A percentile compares a stretch with the other conserved stretches of the same genome.
Conservation (phyloP, 2,113 vertebrate species). For the Aldabrachelys gigantea region DNA sequence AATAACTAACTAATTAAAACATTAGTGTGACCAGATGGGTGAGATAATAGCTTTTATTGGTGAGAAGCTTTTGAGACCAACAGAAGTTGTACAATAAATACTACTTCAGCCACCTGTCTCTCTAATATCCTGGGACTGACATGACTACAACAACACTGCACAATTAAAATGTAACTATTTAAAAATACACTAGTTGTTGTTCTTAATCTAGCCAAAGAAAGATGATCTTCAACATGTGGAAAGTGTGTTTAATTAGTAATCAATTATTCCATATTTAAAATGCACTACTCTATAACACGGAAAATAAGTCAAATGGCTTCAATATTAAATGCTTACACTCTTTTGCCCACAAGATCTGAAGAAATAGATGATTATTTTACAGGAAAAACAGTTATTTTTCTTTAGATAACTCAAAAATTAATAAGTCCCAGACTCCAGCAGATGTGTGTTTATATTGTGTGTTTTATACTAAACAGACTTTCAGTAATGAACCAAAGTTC, state of each 20-base stretch:
- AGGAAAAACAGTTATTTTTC: background rate
- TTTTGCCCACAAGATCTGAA: background rate
- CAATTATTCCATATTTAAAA: background rate
- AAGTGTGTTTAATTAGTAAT: background rate
- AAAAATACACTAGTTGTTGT: background rate
- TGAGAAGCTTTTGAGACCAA: background rate
- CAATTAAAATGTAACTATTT: background rate
- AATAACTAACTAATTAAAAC: background rate
- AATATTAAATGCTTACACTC: background rate
- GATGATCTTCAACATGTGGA: background rate
- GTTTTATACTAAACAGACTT: background rate
- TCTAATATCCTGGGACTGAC: too few species aligned
- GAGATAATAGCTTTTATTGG: background rate
- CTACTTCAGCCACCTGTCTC: too few species aligned
- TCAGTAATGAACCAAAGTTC: background rate
- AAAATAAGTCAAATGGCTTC: background rate
- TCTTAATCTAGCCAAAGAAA: background rate
- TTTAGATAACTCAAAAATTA: background rate
- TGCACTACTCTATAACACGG: background rate
- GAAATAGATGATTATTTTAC: background rate
- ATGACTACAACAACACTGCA: too few species aligned
- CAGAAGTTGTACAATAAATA: too few species aligned
- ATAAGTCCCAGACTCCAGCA: background rate
- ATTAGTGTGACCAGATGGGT: background rate
- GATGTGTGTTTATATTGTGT: background rate